These are phyloP conservation scores for Drosophila repleta DNA, from an alignment of 1,140 invertebrate genomes.

Conservation along the genomic window DNA sequence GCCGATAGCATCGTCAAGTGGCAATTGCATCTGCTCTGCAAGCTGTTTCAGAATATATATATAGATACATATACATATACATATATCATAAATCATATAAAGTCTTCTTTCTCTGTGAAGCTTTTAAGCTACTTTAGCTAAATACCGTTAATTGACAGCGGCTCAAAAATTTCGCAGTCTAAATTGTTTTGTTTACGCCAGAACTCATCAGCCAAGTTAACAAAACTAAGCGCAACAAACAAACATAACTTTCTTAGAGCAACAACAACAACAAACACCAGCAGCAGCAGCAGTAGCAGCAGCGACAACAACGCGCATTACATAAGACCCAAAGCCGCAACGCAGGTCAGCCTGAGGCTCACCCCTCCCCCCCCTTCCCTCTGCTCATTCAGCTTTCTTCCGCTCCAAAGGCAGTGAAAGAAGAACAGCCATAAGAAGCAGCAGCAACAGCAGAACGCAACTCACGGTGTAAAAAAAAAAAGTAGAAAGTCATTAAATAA, in stretches of 20 bases:
- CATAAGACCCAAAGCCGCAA: conserved; percentile 35
- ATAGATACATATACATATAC: neutral
- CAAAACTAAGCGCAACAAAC: conserved; percentile 4
- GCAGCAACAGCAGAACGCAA: conserved; percentile 15
- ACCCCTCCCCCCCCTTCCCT: neutral
- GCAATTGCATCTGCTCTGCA: conserved; percentile 41
- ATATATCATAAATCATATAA: neutral
- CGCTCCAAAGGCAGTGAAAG: conserved; percentile 41
- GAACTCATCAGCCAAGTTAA: conserved; percentile 31
- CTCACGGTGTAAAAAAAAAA: conserved; percentile 34
- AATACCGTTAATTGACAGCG: conserved; percentile 61
- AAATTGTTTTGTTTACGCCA: conserved; percentile 64
- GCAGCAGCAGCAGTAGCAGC: neutral
- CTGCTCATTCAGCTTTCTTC: conserved; percentile 15
- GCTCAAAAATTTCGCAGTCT: conserved; percentile 22
- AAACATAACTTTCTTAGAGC: conserved; percentile 26
- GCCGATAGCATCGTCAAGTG: conserved; percentile 53
- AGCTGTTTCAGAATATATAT: conserved; percentile 18
- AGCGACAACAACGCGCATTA: conserved; percentile 36
- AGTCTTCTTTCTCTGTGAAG: conserved; percentile 10
- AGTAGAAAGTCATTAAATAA: conserved; percentile 63
- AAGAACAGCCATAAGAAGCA: conserved; percentile 39
- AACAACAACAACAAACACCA: conserved; percentile 39
- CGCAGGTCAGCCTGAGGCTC: conserved; percentile 3
- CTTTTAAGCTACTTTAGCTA: conserved; percentile 45